Percentiles rank a stretch among this genome's conserved stretches.
Evolutionary conservation across 2,797 vertebrate genomes (phyloP).

Genomic region (Schizopygopsis malacanthus): DNA sequence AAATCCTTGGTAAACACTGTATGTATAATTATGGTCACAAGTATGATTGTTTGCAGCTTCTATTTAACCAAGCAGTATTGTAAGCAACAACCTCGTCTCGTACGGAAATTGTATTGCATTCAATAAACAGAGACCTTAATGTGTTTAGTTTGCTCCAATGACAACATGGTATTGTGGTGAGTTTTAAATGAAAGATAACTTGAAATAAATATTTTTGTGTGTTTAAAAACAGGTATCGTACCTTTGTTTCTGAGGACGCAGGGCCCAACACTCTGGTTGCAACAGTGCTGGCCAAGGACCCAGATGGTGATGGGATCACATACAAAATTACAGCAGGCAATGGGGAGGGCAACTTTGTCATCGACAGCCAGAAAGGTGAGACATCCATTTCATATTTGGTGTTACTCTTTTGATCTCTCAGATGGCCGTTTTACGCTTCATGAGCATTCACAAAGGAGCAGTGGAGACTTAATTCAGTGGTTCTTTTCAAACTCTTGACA

Average conservation of each 20-base stretch:
- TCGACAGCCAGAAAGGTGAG: slow-evolving; percentile 89
- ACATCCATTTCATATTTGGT: neutral
- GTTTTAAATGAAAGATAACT: neutral
- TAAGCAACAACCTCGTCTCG: neutral
- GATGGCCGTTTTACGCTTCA: neutral
- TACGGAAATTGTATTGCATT: neutral
- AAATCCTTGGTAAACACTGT: neutral
- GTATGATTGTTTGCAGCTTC: neutral
- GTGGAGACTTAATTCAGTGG: neutral
- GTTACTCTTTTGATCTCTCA: neutral
- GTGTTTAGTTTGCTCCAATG: neutral
- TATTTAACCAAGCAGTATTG: neutral
- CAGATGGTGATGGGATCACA: slow-evolving; percentile 87
- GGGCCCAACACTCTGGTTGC: slow-evolving; percentile 88
- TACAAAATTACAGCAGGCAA: slow-evolving; percentile 87
- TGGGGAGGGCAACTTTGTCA: slow-evolving; percentile 87
- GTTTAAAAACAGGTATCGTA: slow-evolving; percentile 81
- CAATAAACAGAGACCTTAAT: neutral
- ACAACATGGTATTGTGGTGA: neutral
- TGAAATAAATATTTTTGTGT: slow-evolving; percentile 34
- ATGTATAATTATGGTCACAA: neutral
- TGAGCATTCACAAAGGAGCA: neutral
- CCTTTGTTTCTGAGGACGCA: slow-evolving; percentile 91
- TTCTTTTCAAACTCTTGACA: neutral
- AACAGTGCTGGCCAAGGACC: slow-evolving; percentile 88